These are phyloP conservation scores for Atta texana DNA, from an alignment of 1,140 invertebrate species.

Conservation along the genomic window DNA sequence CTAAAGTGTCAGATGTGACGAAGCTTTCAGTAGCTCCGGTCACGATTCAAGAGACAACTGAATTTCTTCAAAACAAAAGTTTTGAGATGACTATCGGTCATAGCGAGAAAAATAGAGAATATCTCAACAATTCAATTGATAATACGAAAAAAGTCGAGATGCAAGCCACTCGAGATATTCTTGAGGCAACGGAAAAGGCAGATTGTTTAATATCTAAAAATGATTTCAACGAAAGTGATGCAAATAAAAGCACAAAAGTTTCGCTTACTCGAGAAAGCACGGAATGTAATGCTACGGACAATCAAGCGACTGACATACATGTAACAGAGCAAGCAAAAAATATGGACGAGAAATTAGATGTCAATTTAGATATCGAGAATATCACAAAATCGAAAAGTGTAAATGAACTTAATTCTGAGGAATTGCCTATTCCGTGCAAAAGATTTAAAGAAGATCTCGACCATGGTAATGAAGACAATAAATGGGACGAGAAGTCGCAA, in stretches of 20 bases:
- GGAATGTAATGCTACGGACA: constrained; percentile 33
- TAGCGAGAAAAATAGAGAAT: constrained; percentile 43
- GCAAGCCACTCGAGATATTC: not conserved
- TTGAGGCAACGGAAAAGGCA: not conserved
- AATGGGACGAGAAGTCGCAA: constrained; percentile 50
- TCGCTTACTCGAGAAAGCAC: constrained; percentile 2
- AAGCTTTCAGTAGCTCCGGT: not conserved
- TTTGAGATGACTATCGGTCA: not conserved
- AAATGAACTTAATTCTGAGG: constrained; percentile 40
- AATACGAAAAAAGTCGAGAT: not conserved
- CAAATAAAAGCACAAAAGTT: not conserved
- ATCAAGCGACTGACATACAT: constrained; percentile 31
- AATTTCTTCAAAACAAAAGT: constrained; percentile 19
- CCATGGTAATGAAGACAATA: constrained; percentile 46
- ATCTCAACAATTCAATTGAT: constrained; percentile 50
- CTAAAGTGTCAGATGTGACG: not conserved
- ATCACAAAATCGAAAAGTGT: constrained; percentile 37
- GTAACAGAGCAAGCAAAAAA: constrained; percentile 31
- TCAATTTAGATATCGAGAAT: constrained; percentile 50
- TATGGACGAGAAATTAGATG: constrained; percentile 48
- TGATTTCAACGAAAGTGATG: not conserved
- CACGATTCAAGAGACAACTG: constrained; percentile 2
- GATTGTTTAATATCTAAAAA: constrained; percentile 10
- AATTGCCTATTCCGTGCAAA: constrained; percentile 48
- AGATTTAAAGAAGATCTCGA: constrained; percentile 58